A percentile compares a stretch with the other conserved stretches of the same genome.
These are phyloP conservation scores for Apostichopus californicus DNA, from an alignment of 35 echinoderm and acorn worm genomes.

Conservation along the genomic window DNA sequence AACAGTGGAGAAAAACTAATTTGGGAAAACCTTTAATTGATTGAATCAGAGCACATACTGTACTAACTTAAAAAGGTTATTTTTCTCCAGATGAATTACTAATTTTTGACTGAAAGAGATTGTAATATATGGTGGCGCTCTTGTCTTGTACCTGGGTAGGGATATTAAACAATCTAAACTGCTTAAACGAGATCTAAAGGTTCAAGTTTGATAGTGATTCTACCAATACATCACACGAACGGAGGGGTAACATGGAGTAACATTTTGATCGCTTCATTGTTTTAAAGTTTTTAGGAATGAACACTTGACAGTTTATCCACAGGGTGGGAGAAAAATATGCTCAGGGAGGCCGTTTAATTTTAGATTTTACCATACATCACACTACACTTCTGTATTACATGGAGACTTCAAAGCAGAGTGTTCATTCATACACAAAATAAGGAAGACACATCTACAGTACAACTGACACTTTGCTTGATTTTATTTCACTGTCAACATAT, in stretches of 20 bases:
- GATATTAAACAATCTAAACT: too few species aligned
- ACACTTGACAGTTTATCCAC: constrained; percentile 20
- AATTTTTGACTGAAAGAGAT: too few species aligned
- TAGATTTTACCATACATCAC: not conserved
- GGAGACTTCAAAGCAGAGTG: constrained; percentile 49
- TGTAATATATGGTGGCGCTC: too few species aligned
- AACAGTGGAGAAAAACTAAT: too few species aligned
- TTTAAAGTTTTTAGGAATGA: constrained; percentile 27
- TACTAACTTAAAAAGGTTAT: too few species aligned
- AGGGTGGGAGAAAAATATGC: not conserved
- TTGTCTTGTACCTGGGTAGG: too few species aligned
- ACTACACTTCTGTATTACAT: constrained; percentile 11
- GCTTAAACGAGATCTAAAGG: not conserved
- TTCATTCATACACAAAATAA: constrained; percentile 35
- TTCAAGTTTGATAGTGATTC: constrained; percentile 7
- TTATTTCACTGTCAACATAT: too few species aligned
- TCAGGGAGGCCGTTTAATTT: not conserved
- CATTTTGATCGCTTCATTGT: constrained; percentile 43
- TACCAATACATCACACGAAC: constrained; percentile 18
- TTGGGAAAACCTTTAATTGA: too few species aligned
- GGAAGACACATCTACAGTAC: not conserved
- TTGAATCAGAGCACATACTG: too few species aligned
- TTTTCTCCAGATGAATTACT: too few species aligned
- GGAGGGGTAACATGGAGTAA: constrained; percentile 18
- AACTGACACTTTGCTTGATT: not conserved